Evolutionary conservation across 1,140 invertebrate genomes (phyloP).

Genomic region (Melitaea cinxia): DNA sequence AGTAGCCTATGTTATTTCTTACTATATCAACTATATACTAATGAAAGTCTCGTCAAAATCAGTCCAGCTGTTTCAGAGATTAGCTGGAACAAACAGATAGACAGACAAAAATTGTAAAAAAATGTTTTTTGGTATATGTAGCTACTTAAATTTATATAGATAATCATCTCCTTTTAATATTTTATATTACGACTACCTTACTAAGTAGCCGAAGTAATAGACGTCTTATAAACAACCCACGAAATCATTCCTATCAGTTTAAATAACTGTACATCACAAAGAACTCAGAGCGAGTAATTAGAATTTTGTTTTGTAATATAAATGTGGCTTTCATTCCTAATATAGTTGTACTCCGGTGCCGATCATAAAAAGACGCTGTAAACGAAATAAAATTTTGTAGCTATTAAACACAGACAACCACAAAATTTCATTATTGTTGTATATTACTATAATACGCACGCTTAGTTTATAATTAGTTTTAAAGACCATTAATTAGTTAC

Average conservation of each 20-base stretch:
- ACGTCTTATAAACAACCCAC: neutral
- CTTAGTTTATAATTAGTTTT: slow-evolving; percentile 14
- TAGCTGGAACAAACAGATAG: no score
- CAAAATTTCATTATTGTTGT: slow-evolving; percentile 22
- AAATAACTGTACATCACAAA: slow-evolving; percentile 14
- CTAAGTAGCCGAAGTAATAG: no score
- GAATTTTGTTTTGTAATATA: slow-evolving; percentile 25
- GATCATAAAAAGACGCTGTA: slow-evolving; percentile 36
- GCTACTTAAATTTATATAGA: no score
- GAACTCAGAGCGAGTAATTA: slow-evolving; percentile 24
- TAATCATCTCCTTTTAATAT: no score
- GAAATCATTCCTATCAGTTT: neutral
- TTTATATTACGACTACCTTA: no score
- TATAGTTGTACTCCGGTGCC: slow-evolving; percentile 13
- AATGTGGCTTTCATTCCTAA: slow-evolving; percentile 18
- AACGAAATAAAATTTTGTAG: slow-evolving; percentile 39
- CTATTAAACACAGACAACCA: slow-evolving; percentile 19
- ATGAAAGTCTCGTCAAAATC: no score
- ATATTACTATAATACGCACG: slow-evolving; percentile 15
- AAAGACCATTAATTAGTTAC: slow-evolving; percentile 14
- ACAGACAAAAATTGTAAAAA: no score
- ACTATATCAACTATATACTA: no score
- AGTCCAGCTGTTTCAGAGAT: no score
- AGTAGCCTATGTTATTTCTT: no score
- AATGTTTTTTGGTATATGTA: no score